Percentiles rank a stretch among this genome's conserved stretches.
Evolutionary conservation across 2,113 vertebrate genomes (phyloP).

Genomic region (Hypanus sabinus): DNA sequence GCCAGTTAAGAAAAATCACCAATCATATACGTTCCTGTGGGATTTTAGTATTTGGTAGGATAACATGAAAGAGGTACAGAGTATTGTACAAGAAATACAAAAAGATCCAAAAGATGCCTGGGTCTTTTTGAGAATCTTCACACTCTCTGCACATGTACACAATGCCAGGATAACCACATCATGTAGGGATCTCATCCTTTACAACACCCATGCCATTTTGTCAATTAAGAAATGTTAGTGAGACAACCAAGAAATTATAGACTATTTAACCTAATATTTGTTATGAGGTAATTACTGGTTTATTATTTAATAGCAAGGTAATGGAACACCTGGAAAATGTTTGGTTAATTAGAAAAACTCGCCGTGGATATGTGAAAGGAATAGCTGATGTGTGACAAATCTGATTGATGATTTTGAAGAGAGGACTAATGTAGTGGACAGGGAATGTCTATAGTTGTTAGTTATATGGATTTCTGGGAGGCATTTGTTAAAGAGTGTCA

Average conservation of each 20-base stretch:
- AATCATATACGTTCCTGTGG: no score
- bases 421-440: background rate
- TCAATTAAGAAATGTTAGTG: background rate
- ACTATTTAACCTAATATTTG: background rate
- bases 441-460: background rate
- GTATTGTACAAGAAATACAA: no score
- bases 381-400: background rate
- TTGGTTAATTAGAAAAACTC: background rate
- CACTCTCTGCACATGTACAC: no score
- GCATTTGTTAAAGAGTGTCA: no score
- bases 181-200: no score
- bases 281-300: background rate
- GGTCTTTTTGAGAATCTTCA: no score
- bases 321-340: background rate
- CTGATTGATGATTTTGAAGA: background rate
- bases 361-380: background rate
- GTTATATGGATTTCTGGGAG: background rate
- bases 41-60: no score
- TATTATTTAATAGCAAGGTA: background rate
- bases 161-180: no score
- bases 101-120: no score
- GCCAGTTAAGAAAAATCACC: no score
- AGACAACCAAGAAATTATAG: background rate
- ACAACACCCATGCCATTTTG: background rate
- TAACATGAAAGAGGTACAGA: no score